Evolutionary conservation across 2,113 vertebrate species (phyloP).

Genomic region (Pollimyrus isidori): DNA sequence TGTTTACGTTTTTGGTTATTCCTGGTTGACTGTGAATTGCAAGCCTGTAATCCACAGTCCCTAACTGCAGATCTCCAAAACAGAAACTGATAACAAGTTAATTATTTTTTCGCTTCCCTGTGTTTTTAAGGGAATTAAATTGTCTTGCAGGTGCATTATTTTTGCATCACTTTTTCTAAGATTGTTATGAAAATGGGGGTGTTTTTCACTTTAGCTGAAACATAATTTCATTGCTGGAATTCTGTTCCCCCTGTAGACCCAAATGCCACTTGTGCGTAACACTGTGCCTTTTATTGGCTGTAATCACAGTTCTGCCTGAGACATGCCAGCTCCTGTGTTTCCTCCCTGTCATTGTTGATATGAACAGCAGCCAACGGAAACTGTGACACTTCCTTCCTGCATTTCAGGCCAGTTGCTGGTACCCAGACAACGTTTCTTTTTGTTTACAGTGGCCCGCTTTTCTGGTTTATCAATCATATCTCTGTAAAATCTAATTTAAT

Average conservation of each 20-base stretch:
- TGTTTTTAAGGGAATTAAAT: not conserved
- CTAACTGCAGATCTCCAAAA: not conserved
- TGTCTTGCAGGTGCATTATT: not conserved
- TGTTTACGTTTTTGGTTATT: not conserved
- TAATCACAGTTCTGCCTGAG: not conserved
- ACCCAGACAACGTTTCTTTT: conserved; percentile 12
- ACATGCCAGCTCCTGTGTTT: not conserved
- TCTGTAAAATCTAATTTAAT: conserved; percentile 1
- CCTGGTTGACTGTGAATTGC: not conserved
- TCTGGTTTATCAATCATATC: not conserved
- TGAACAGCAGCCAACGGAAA: not conserved
- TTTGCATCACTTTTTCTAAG: not conserved
- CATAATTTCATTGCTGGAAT: not conserved
- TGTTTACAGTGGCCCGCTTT: conserved; percentile 21
- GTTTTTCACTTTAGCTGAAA: not conserved
- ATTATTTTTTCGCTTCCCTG: not conserved
- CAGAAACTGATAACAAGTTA: not conserved
- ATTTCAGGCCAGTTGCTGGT: not conserved
- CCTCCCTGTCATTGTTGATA: not conserved
- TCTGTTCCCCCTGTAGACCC: not conserved
- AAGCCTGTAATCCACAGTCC: not conserved
- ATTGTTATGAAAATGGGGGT: not conserved
- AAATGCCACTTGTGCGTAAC: not conserved
- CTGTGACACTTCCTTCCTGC: conserved; percentile 4
- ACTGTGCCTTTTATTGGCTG: not conserved